phyloP scores from a whole-genome alignment of 2,113 vertebrate genomes.

The Dascyllus trimaculatus region DNA sequence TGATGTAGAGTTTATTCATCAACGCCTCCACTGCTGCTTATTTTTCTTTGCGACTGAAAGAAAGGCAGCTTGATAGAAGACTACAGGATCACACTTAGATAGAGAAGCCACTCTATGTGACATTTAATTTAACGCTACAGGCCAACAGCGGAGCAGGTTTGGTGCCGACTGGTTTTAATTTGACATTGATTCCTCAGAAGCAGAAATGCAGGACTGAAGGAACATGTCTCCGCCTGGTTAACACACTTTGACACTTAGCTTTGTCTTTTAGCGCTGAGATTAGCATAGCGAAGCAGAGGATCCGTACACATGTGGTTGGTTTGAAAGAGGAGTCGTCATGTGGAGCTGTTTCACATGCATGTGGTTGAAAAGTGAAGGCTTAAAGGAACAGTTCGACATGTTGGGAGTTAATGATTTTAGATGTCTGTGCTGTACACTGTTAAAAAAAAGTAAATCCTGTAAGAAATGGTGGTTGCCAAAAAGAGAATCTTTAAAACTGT shows the following conservation, averaged over 20 bases:
- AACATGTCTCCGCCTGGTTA: background rate
- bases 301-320: too few relatives aligned
- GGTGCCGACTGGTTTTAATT: slow-evolving; percentile 14
- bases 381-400: too few relatives aligned
- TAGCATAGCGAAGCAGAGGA: too few relatives aligned
- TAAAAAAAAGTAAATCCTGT: too few relatives aligned
- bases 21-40: slow-evolving; percentile 36
- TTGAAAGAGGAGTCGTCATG: too few relatives aligned
- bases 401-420: too few relatives aligned
- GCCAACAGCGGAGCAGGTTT: background rate
- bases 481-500: too few relatives aligned
- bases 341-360: too few relatives aligned
- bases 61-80: slow-evolving; percentile 53
- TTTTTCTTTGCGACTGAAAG: slow-evolving; percentile 23
- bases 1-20: slow-evolving; percentile 44
- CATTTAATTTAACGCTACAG: slow-evolving; percentile 37
- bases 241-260: background rate
- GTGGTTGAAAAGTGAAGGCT: too few relatives aligned
- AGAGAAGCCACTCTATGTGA: slow-evolving; percentile 3
- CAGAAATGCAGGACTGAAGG: background rate
- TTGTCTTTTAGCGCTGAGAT: too few relatives aligned
- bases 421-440: too few relatives aligned
- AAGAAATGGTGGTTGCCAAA: too few relatives aligned
- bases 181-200: background rate
- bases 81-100: slow-evolving; percentile 16